Evolutionary conservation across 2,797 vertebrate species (phyloP).

Genomic region (Sebastes diploproa): DNA sequence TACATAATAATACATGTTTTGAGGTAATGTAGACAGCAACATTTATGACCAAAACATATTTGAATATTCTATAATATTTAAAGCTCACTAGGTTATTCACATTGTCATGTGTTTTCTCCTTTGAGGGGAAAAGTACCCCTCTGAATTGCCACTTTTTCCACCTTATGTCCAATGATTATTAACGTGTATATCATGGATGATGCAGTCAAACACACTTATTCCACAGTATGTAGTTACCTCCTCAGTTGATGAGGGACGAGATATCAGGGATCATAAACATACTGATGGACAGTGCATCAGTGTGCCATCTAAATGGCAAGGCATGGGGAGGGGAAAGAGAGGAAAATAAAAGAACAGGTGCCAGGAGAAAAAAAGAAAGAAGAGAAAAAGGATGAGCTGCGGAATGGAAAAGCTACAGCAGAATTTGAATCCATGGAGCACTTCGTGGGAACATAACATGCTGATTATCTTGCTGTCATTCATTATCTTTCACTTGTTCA

Average conservation of each 20-base stretch:
- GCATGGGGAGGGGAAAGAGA: not conserved
- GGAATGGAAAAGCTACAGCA: slow-evolving; percentile 30
- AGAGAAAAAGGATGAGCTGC: not conserved
- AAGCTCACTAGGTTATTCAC: slow-evolving; percentile 59
- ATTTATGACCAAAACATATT: slow-evolving; percentile 53
- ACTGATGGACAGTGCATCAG: slow-evolving; percentile 41
- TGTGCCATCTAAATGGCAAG: slow-evolving; percentile 37
- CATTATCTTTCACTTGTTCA: slow-evolving; percentile 12
- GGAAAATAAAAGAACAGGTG: not conserved
- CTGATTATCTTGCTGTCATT: not conserved
- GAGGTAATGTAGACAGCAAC: slow-evolving; percentile 65
- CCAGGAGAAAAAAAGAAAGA: not conserved
- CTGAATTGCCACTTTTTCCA: slow-evolving; percentile 15
- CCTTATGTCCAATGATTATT: slow-evolving; percentile 26
- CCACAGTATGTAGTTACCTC: not conserved
- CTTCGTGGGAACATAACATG: slow-evolving; percentile 16
- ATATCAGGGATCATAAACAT: not conserved
- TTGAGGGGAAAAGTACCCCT: not conserved
- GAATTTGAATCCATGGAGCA: slow-evolving; percentile 20
- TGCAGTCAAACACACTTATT: slow-evolving; percentile 22
- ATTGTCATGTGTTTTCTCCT: slow-evolving; percentile 22
- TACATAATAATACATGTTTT: slow-evolving; percentile 57
- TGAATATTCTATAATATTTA: slow-evolving; percentile 38
- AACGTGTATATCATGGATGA: slow-evolving; percentile 12
- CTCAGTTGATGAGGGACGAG: not conserved